Base-by-base conservation (phyloP, 2,888 invertebrate species). In the Congeria kusceri region DNA sequence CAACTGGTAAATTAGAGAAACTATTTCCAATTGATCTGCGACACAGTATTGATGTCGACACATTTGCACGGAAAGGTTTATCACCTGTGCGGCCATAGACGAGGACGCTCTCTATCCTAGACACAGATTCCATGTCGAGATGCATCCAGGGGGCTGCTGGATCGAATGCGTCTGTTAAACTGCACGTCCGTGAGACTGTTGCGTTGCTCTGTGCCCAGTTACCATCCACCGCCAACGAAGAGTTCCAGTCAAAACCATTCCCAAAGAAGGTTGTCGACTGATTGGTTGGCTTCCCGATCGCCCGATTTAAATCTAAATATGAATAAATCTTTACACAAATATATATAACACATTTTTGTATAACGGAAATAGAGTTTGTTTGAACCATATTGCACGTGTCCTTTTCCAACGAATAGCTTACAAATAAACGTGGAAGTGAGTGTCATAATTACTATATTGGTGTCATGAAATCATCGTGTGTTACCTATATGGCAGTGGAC, bases 291-390 rank as follows among this genome's bases (percentile, higher is more conserved):
- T 77, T 81, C 7, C 62, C 69, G 44, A 39, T 67, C 13, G 81
- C 77, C 20, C 74, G 47, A 28, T 77, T 81, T 20, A 64, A 56
- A 32, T 81, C 81, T 81, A 69, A n/a, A 56, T n/a, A n/a, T n/a
- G n/a, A n/a, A n/a, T n/a, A n/a, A n/a, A n/a, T n/a, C n/a, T n/a
- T n/a, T n/a, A n/a, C n/a, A n/a, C n/a, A n/a, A n/a, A n/a, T n/a
- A n/a, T n/a, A n/a, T n/a, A n/a, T n/a, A n/a, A n/a, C n/a, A n/a
- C n/a, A n/a, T n/a, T n/a, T n/a, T n/a, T n/a, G n/a, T n/a, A n/a
- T n/a, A n/a, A n/a, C n/a, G n/a, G n/a, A n/a, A n/a, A n/a, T n/a
- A n/a, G n/a, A n/a, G n/a, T n/a, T n/a, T n/a, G n/a, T n/a, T n/a
- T n/a, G n/a, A n/a, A n/a, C n/a, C n/a, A n/a, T n/a, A n/a, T n/a